Conservation (phyloP, 2,113 vertebrate genomes). For the Nibea coibor region DNA sequence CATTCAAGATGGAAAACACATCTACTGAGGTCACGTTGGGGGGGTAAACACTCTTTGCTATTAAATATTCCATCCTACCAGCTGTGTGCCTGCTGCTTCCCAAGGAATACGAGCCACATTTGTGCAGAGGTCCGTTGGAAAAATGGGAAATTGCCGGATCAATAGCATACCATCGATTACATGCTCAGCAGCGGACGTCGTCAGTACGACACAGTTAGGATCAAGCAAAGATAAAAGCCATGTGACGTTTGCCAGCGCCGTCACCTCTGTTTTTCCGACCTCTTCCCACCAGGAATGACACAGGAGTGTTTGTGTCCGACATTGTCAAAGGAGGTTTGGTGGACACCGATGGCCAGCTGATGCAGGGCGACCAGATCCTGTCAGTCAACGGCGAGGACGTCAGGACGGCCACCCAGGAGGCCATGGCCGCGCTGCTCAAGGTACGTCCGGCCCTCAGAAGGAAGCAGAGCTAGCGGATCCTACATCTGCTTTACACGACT, state of each 20-base stretch:
- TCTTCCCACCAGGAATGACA: constrained; percentile 88
- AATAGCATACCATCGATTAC: not conserved
- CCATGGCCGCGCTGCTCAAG: constrained; percentile 94
- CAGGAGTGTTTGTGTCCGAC: constrained; percentile 96
- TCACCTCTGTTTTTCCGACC: not conserved
- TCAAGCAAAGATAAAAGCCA: not conserved
- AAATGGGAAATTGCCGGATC: constrained; percentile 22
- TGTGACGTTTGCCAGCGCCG: not conserved
- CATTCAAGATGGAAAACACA: constrained; percentile 30
- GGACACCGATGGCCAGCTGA: constrained; percentile 89
- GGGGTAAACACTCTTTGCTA: constrained; percentile 11
- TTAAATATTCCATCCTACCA: constrained; percentile 35
- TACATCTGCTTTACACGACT: not conserved
- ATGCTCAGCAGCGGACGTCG: not conserved
- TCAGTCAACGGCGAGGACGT: constrained; percentile 94
- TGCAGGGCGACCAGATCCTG: constrained; percentile 97
- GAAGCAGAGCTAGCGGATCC: not conserved
- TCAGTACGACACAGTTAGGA: not conserved
- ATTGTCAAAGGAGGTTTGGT: constrained; percentile 95
- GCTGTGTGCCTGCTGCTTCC: constrained; percentile 12
- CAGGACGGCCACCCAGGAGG: constrained; percentile 92
- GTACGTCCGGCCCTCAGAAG: constrained; percentile 67
- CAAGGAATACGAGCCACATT: not conserved
- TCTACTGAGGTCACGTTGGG: constrained; percentile 15
- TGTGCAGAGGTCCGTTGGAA: constrained; percentile 20